Evolutionary conservation across 2,888 invertebrate species (phyloP).

Genomic region (Entomobrya multifasciata): DNA sequence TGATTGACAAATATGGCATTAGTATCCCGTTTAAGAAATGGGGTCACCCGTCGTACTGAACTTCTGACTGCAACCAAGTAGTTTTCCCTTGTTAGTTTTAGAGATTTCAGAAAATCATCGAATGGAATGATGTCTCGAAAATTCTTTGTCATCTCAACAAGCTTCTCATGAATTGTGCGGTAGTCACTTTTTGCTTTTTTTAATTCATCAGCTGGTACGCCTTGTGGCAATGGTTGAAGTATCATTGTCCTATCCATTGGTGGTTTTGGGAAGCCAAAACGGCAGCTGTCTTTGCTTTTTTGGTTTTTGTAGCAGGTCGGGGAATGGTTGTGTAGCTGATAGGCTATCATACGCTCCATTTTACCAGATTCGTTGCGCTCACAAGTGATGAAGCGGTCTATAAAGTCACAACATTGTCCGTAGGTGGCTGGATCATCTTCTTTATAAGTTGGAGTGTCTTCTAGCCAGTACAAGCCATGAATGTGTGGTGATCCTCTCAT

Average conservation of each 20-base stretch:
- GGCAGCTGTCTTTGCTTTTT: too few species aligned
- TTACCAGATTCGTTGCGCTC: too few species aligned
- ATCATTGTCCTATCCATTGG: conserved; percentile 42
- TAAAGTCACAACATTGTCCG: conserved; percentile 34
- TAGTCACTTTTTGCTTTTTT: too few species aligned
- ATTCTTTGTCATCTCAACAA: too few species aligned
- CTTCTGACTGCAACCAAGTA: too few species aligned
- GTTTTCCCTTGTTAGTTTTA: too few species aligned
- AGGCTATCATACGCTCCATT: conserved; percentile 26
- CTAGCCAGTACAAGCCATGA: conserved; percentile 61
- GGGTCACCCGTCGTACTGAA: too few species aligned
- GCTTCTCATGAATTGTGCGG: too few species aligned
- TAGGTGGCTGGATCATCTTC: neutral
- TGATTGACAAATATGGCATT: too few species aligned
- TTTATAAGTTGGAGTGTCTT: conserved; percentile 47
- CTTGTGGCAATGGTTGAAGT: conserved; percentile 3
- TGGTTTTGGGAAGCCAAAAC: conserved; percentile 63
- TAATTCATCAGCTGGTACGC: neutral
- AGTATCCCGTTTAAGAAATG: too few species aligned
- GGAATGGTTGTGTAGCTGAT: conserved; percentile 64
- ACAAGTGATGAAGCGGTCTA: conserved; percentile 67
- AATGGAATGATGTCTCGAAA: too few species aligned
- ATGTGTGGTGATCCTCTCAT: conserved; percentile 65
- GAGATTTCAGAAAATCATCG: too few species aligned
- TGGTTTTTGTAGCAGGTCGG: conserved; percentile 55